Percentiles rank a stretch among this genome's conserved stretches.
phyloP scores from a whole-genome alignment of 2,888 invertebrate species.

The Tholera decimalis region DNA sequence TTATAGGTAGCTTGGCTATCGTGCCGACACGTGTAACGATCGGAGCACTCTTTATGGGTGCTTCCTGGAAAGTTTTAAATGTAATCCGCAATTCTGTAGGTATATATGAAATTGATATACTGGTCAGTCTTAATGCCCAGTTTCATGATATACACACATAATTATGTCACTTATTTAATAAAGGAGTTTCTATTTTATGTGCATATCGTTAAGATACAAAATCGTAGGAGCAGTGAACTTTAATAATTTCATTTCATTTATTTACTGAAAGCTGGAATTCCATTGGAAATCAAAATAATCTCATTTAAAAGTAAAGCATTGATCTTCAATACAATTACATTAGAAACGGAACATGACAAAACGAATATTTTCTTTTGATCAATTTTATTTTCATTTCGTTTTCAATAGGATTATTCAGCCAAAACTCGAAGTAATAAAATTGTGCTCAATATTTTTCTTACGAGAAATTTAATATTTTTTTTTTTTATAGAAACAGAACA shows the following conservation, averaged over 20 bases:
- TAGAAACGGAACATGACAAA: neutral
- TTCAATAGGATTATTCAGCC: constrained; percentile 18
- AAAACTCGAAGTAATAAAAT: constrained; percentile 10
- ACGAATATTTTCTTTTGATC: neutral
- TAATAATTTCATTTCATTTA: neutral
- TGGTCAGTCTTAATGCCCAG: neutral
- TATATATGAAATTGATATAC: neutral
- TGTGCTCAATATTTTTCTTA: constrained; percentile 12
- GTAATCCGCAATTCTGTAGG: neutral
- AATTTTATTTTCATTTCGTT: constrained; percentile 8
- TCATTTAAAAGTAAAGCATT: neutral
- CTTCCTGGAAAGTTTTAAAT: constrained; percentile 2
- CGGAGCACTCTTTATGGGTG: constrained; percentile 2
- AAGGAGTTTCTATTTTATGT: no score
- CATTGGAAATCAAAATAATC: neutral
- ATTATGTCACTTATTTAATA: no score
- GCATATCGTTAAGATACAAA: neutral
- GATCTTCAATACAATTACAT: constrained; percentile 10
- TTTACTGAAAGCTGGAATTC: neutral
- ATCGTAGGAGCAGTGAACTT: neutral
- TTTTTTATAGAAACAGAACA: neutral
- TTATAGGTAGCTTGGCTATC: constrained; percentile 9
- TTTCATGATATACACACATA: neutral
- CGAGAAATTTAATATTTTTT: neutral
- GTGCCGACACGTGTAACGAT: constrained; percentile 52